These are phyloP conservation scores for Agapornis roseicollis DNA, from an alignment of 2,113 vertebrate genomes.

Conservation along the genomic window DNA sequence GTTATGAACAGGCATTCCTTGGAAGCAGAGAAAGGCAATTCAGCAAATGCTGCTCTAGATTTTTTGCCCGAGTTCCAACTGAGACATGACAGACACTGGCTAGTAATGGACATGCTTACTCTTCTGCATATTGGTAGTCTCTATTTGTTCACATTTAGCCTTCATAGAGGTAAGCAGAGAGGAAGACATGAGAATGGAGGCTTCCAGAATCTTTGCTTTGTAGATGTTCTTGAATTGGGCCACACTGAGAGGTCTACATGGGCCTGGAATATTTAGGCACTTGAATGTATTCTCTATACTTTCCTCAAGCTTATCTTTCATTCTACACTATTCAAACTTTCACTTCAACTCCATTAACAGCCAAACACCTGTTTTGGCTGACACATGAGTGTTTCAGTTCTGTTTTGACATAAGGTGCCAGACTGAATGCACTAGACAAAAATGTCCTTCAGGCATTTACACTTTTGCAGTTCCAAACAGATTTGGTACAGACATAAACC, in stretches of 20 bases:
- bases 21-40: background rate
- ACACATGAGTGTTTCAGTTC: background rate
- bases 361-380: background rate
- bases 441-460: background rate
- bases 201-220: background rate
- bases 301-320: background rate
- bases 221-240: background rate
- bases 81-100: background rate
- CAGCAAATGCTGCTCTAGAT: background rate
- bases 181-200: background rate
- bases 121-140: background rate
- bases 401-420: conserved; percentile 27
- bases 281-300: background rate
- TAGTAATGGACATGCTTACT: background rate
- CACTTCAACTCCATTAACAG: background rate
- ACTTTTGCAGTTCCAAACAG: background rate
- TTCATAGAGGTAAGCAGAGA: background rate
- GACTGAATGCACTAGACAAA: conserved; percentile 3
- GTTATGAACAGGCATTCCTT: background rate
- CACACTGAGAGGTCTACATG: background rate
- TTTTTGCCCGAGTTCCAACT: background rate
- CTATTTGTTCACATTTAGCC: background rate
- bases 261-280: background rate
- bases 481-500: background rate
- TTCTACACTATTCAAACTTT: background rate